Percentiles rank a stretch among this genome's conserved stretches.
These are phyloP conservation scores for Fringilla coelebs DNA, from an alignment of 2,797 vertebrate species.

Conservation along the genomic window DNA sequence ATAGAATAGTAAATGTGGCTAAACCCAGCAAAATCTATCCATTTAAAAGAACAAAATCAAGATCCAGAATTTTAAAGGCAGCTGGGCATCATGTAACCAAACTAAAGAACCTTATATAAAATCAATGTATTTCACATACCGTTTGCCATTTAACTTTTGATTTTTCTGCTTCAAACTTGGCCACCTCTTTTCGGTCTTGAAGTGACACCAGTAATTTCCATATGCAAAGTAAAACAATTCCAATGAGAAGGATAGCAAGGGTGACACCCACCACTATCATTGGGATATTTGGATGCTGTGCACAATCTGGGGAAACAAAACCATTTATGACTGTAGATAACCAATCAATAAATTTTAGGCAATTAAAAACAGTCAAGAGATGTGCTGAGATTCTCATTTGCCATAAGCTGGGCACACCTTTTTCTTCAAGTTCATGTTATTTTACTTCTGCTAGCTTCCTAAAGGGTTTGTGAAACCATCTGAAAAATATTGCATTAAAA, in stretches of 20 bases:
- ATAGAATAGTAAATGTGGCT: not conserved
- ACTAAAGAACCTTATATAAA: not conserved
- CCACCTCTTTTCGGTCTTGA: conserved; percentile 95
- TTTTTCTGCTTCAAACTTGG: conserved; percentile 94
- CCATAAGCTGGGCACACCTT: not conserved
- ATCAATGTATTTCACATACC: conserved; percentile 70
- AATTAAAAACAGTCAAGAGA: not conserved
- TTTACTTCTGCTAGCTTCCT: not conserved
- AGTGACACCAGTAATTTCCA: conserved; percentile 94
- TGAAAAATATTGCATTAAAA: not conserved
- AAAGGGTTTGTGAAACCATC: not conserved
- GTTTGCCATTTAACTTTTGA: conserved; percentile 94
- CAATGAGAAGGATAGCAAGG: conserved; percentile 88
- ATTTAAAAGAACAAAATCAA: not conserved
- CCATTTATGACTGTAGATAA: not conserved
- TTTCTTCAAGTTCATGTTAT: not conserved
- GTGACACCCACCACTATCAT: conserved; percentile 92
- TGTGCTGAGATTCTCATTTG: not conserved
- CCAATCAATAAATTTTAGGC: not conserved
- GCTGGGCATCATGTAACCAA: not conserved
- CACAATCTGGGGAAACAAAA: conserved; percentile 82
- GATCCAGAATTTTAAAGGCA: not conserved
- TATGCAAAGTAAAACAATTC: conserved; percentile 85
- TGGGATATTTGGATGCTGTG: conserved; percentile 84
- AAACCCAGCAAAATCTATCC: not conserved